Percentiles rank a stretch among this genome's conserved stretches.
Conservation (phyloP, 2,888 invertebrate genomes). For the Onchidella celtica region DNA sequence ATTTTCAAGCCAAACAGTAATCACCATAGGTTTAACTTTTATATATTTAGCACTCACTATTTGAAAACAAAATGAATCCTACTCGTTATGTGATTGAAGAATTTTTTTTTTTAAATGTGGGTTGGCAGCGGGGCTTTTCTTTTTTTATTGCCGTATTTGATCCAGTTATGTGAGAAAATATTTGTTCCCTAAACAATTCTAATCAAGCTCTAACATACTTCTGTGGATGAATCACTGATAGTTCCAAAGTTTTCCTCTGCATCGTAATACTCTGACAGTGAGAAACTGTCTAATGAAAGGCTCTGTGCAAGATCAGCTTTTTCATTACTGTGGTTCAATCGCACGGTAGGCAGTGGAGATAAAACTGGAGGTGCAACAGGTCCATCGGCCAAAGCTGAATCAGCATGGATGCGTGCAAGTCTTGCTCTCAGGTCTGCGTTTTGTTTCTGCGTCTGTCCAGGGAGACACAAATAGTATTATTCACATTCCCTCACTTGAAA, state of each 20-base stretch:
- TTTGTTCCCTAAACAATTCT: too few species aligned
- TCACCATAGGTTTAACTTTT: neutral
- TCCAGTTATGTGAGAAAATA: too few species aligned
- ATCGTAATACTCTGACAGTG: constrained; percentile 88
- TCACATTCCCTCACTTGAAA: too few species aligned
- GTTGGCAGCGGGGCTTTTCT: too few species aligned
- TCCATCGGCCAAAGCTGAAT: constrained; percentile 59
- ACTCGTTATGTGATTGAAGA: too few species aligned
- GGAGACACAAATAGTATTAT: neutral
- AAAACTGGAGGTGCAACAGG: constrained; percentile 65
- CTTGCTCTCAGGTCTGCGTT: constrained; percentile 86
- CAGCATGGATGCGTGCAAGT: constrained; percentile 76
- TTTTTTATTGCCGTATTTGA: too few species aligned
- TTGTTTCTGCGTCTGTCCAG: constrained; percentile 85
- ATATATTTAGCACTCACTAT: neutral
- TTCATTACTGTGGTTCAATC: constrained; percentile 42
- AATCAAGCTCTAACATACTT: too few species aligned
- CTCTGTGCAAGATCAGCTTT: constrained; percentile 83
- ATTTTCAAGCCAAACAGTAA: too few species aligned
- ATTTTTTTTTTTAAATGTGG: too few species aligned
- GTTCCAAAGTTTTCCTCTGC: constrained; percentile 84
- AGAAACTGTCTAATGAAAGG: constrained; percentile 87
- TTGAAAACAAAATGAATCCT: too few species aligned
- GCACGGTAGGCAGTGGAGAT: constrained; percentile 60
- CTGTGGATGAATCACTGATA: constrained; percentile 86